Conservation (phyloP, 2,888 invertebrate genomes). For the Sarcophaga carnaria region DNA sequence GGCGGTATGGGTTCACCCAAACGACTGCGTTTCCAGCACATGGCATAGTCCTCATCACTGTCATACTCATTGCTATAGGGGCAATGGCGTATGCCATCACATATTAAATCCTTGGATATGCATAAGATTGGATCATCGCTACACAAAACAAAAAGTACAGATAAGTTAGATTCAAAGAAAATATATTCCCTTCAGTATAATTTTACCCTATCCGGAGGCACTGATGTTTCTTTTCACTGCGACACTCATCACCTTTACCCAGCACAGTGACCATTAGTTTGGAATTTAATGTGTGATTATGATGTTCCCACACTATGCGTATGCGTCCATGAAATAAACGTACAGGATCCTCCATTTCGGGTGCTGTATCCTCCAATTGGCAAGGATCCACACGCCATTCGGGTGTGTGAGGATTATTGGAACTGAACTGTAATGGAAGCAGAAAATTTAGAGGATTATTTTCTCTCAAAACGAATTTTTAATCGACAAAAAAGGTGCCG, state of each 20-base stretch:
- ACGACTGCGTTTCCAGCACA: slow-evolving; percentile 79
- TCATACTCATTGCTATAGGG: slow-evolving; percentile 86
- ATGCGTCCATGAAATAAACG: slow-evolving; percentile 84
- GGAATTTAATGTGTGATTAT: slow-evolving; percentile 76
- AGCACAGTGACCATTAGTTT: slow-evolving; percentile 80
- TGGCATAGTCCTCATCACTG: slow-evolving; percentile 80
- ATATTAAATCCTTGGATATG: slow-evolving; percentile 86
- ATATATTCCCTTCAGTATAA: slow-evolving; percentile 23
- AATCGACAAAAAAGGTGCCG: too few relatives aligned
- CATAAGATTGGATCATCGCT: slow-evolving; percentile 83
- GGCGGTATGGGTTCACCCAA: slow-evolving; percentile 75
- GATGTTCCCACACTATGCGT: slow-evolving; percentile 83
- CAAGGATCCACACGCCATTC: slow-evolving; percentile 84
- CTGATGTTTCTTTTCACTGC: slow-evolving; percentile 77
- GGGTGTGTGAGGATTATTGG: slow-evolving; percentile 80
- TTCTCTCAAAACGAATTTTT: too few relatives aligned
- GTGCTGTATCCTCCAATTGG: slow-evolving; percentile 81
- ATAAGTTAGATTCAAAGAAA: not conserved
- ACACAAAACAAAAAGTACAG: not conserved
- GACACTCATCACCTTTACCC: slow-evolving; percentile 80
- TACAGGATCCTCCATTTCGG: slow-evolving; percentile 83
- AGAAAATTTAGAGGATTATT: too few relatives aligned
- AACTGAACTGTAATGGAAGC: slow-evolving; percentile 76
- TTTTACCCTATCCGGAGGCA: slow-evolving; percentile 80
- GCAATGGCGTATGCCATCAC: slow-evolving; percentile 87